A percentile compares a stretch with the other conserved stretches of the same genome.
Conservation (phyloP, 2,888 invertebrate genomes). For the Marronus borbonicus region DNA sequence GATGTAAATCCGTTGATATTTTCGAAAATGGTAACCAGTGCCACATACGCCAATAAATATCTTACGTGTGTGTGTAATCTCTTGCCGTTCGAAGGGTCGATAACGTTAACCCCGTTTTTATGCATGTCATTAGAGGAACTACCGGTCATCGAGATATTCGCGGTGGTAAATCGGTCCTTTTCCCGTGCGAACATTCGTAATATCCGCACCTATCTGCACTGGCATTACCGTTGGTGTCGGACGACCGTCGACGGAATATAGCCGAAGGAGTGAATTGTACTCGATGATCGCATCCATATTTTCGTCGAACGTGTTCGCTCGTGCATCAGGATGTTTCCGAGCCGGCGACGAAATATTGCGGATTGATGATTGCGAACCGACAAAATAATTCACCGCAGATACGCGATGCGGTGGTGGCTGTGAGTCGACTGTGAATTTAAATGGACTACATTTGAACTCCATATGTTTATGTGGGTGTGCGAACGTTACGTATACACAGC, state of each 20-base stretch:
- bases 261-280: neutral
- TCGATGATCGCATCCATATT: slow-evolving; percentile 13
- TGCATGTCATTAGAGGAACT: slow-evolving; percentile 12
- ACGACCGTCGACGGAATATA: slow-evolving; percentile 7
- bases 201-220: slow-evolving; percentile 11
- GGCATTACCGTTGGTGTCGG: neutral
- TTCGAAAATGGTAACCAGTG: neutral
- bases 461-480: too few relatives aligned
- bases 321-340: neutral
- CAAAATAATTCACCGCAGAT: slow-evolving; percentile 8
- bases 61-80: neutral
- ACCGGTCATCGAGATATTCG: slow-evolving; percentile 16
- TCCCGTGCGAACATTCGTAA: slow-evolving; percentile 1
- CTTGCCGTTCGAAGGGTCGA: neutral
- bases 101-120: slow-evolving; percentile 19
- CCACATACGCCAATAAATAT: slow-evolving; percentile 13
- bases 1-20: too few relatives aligned
- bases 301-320: neutral
- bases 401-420: neutral
- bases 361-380: neutral
- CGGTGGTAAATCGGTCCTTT: slow-evolving; percentile 31
- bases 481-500: too few relatives aligned
- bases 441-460: neutral
- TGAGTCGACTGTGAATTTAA: neutral
- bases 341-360: slow-evolving; percentile 9